These are phyloP conservation scores for Trichomycterus rosablanca DNA, from an alignment of 2,113 vertebrate species.

Conservation along the genomic window DNA sequence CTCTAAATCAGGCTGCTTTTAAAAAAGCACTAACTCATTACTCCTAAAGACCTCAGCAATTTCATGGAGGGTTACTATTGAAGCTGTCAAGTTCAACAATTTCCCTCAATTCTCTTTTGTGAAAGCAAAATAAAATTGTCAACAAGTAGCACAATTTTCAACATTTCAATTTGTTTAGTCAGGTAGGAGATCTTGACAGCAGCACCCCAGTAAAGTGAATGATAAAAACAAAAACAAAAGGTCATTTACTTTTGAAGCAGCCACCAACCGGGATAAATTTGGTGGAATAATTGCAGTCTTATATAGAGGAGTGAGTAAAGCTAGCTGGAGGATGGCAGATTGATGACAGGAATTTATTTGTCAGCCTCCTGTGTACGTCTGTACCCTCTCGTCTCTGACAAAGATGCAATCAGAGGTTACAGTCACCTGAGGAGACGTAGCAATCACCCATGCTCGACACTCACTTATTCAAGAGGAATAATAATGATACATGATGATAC, in stretches of 20 bases:
- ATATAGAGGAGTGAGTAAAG: conserved; percentile 18
- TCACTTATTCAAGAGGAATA: conserved; percentile 30
- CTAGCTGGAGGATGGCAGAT: conserved; percentile 17
- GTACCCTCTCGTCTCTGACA: conserved; percentile 15
- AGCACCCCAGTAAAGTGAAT: conserved; percentile 14
- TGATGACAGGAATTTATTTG: conserved; percentile 37
- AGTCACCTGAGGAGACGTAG: conserved; percentile 21
- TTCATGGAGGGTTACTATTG: background rate
- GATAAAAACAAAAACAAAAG: conserved; percentile 20
- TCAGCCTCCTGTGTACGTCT: conserved; percentile 19
- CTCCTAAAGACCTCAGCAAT: no score
- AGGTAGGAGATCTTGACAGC: conserved; percentile 3
- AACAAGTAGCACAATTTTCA: background rate
- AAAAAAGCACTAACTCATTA: no score
- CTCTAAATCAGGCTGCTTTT: no score
- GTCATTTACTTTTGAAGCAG: conserved; percentile 15
- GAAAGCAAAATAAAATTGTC: conserved; percentile 4
- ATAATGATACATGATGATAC: conserved; percentile 21
- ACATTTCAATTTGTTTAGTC: conserved; percentile 31
- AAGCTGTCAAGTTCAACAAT: background rate
- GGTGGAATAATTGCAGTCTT: conserved; percentile 11
- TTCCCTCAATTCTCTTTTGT: conserved; percentile 4
- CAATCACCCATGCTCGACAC: conserved; percentile 17
- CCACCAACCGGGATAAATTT: conserved; percentile 12
- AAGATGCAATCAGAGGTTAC: conserved; percentile 37